Evolutionary conservation across 2,888 invertebrate species (phyloP), one percentile per base, ranked within the genome.

Genomic region (Oasisia sp.): DNA sequence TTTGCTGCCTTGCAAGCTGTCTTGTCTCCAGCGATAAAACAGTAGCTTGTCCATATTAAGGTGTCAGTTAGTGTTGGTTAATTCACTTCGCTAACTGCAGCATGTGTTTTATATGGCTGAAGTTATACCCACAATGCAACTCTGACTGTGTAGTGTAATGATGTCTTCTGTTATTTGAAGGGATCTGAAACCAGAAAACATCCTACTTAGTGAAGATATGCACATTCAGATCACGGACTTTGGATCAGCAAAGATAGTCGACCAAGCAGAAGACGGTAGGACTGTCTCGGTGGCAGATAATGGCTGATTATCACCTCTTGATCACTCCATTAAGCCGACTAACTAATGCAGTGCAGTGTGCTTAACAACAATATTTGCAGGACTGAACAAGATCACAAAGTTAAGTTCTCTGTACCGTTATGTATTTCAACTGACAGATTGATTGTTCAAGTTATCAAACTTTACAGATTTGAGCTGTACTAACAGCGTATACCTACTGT

Each of bases 141-240:
- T 50, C 11, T 50, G 50, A 9, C 14, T 50, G 9, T 50, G 50
- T 14, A 50, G 9, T 50, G 3, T 12, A 50, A 50, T 14, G 27
- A 14, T 74, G 91, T 92, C 89, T 93, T 74, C 89, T 45, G 44
- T 89, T n/a, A 56, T 94, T 38, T 95, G 32, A 94, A 97, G 97
- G 93, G 99, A 99, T 97, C 97, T 99, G 94, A 99, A 99, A 96
- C 99, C 99, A 9, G 99, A 99, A 97, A 99, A 99, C 97, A 98
- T 99, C 95, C 97, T 99, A 91, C 97, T 99, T 94, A 98, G 98
- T 96, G 98, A 98, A 96, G 98, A 98, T 95, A 99, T 99, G 98
- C 99, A 99, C 97, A 98, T 99, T 94, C 97, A 98, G 95, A 98
- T 99, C 93, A 98, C 99, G 90, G 99, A 99, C 97, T 99, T 99